phyloP scores from a whole-genome alignment of 2,797 vertebrate genomes.

The Sparus aurata region DNA sequence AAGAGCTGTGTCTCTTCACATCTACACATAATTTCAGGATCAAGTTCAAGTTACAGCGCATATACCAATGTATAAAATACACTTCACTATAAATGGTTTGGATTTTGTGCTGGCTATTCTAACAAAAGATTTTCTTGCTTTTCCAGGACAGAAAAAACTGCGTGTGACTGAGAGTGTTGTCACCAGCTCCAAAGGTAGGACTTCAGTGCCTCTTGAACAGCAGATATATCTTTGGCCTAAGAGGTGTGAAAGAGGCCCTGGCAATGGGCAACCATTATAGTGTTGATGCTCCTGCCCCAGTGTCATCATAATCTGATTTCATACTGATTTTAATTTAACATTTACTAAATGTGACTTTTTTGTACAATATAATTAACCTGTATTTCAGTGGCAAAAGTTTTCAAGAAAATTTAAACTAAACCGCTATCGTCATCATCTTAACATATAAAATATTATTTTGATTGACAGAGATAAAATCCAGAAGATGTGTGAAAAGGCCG shows the following conservation, averaged over 20 bases:
- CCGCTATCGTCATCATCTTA: background rate
- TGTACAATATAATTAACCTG: background rate
- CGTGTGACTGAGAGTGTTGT: background rate
- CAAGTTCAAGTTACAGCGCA: no score
- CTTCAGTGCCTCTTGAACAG: background rate
- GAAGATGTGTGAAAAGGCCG: conserved; percentile 9
- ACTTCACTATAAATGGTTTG: no score
- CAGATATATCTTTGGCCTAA: no score
- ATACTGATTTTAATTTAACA: no score
- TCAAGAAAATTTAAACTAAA: background rate
- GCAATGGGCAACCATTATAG: no score
- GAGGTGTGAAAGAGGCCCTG: no score
- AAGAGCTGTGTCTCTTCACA: no score
- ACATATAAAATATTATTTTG: background rate
- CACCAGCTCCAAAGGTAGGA: background rate
- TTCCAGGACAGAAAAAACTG: background rate
- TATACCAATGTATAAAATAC: no score
- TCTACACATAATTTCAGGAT: no score
- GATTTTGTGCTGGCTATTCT: background rate
- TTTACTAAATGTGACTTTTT: no score
- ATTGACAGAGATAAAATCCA: background rate
- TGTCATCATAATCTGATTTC: no score
- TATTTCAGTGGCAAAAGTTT: background rate
- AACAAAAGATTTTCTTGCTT: background rate
- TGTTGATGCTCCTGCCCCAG: no score